Conservation (phyloP, 37 sponge, comb jelly and placozoan species). For the Cladorhizidae sp. region DNA sequence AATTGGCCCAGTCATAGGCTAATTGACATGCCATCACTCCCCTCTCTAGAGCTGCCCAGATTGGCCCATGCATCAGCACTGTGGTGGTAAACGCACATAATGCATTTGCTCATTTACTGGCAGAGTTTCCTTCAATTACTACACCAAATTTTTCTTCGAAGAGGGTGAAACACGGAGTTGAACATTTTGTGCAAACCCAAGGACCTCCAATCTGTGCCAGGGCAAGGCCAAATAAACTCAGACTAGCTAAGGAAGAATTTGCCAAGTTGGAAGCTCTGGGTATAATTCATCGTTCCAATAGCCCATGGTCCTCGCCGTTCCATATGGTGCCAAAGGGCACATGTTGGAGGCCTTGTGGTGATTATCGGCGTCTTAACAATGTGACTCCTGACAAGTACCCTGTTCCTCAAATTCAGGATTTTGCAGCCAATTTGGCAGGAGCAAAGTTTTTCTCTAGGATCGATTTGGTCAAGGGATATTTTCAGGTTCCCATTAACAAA, state of each 20-base stretch:
- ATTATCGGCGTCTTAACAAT: constrained; percentile 69
- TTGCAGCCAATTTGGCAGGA: constrained; percentile 49
- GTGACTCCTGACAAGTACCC: constrained; percentile 62
- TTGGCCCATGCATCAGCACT: too few species aligned
- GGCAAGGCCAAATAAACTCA: too few species aligned
- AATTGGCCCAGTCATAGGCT: background rate
- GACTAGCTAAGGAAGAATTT: too few species aligned
- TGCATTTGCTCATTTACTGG: background rate
- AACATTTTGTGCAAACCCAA: background rate
- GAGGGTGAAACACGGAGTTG: background rate
- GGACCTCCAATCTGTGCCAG: background rate
- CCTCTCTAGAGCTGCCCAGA: background rate
- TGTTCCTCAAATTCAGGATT: constrained; percentile 71
- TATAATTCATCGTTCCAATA: too few species aligned
- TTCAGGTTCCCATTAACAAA: constrained; percentile 57
- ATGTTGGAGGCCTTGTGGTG: constrained; percentile 77
- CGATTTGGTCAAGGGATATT: constrained; percentile 51
- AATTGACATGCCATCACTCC: background rate
- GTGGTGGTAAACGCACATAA: too few species aligned
- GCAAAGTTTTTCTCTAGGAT: constrained; percentile 59
- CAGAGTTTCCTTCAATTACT: constrained; percentile 24
- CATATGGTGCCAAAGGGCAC: constrained; percentile 73
- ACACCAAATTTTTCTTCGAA: background rate
- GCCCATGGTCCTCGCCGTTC: constrained; percentile 71
- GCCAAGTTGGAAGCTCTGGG: too few species aligned